Evolutionary conservation across 35 echinoderm and acorn worm species (phyloP), one percentile per base, ranked within the genome.

Genomic region (Heliocidaris erythrogramma): DNA sequence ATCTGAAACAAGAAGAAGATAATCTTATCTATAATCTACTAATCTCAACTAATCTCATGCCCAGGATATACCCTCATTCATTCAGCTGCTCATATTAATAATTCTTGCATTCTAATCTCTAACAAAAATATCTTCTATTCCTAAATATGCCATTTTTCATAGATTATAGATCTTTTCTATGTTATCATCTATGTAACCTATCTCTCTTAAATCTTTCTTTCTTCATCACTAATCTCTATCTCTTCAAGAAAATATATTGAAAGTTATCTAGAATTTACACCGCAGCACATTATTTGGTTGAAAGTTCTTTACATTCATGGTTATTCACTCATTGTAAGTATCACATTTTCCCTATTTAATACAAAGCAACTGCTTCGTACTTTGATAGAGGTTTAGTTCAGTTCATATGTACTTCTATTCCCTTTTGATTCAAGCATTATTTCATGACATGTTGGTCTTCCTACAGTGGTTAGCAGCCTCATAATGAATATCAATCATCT

Each of bases 61-160:
- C 13, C 16, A 69, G 16, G 60, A 16, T 69, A 69, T 16, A 65
- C 13, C 60, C 60, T 69, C 65, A 78, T 78, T 78, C 65, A 78
- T 78, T 78, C 65, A 78, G 65, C 65, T 78, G 65, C 65, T 78
- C 27, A 27, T n/a, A 78, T 78, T 78, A 78, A 78, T 78, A 78
- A 78, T n/a, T 78, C 27, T 78, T 78, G 65, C 27, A 27, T 21
- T 78, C 21, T 78, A 78, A 78, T 78, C 18, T 78, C 27, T n/a
- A 78, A 78, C 18, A 78, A 78, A 78, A 78, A n/a, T n/a, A n/a
- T 78, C n/a, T 78, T 78, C 65, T 78, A 27, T 78, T 78, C 65
- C 65, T 78, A 78, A 78, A 78, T 78, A 78, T 78, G 18, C 65
- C 14, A 78, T 78, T 78, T 78, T 21, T 78, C 17, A 78, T 71